phyloP scores from a whole-genome alignment of 2,113 vertebrate genomes.

The Dolichallabes microphthalmus region DNA sequence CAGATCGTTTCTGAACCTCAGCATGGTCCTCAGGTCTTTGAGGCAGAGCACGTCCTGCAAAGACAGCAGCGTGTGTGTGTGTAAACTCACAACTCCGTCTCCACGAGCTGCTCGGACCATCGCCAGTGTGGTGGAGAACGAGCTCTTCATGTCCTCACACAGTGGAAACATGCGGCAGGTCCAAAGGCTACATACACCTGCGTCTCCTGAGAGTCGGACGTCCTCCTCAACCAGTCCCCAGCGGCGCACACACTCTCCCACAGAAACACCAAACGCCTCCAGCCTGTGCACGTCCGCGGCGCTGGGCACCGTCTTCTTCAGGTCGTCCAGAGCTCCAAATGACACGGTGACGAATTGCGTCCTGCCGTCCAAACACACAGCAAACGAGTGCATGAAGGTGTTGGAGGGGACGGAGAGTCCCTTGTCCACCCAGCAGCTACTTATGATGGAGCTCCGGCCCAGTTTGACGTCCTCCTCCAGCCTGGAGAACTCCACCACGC shows the following conservation, averaged over 20 bases:
- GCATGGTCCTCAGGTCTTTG: conserved; percentile 85
- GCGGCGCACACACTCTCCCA: conserved; percentile 71
- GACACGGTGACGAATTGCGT: conserved; percentile 74
- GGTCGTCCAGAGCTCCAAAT: conserved; percentile 79
- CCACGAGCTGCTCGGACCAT: conserved; percentile 76
- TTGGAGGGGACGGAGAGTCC: conserved; percentile 67
- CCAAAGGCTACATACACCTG: conserved; percentile 77
- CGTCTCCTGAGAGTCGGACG: conserved; percentile 75
- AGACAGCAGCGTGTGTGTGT: conserved; percentile 71
- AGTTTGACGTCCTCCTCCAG: conserved; percentile 73
- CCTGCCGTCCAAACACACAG: conserved; percentile 61
- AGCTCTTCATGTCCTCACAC: conserved; percentile 72
- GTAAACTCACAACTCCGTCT: conserved; percentile 57
- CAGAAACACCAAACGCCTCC: conserved; percentile 70
- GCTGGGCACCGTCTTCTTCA: conserved; percentile 74
- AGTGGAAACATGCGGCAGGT: conserved; percentile 83
- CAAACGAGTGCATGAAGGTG: conserved; percentile 82
- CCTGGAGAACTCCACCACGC: conserved; percentile 84
- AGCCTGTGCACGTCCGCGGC: conserved; percentile 65
- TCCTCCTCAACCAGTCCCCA: conserved; percentile 74
- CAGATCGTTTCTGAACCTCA: conserved; percentile 79
- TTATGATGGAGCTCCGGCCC: conserved; percentile 79
- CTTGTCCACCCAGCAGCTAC: conserved; percentile 69
- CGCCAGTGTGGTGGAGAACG: conserved; percentile 71
- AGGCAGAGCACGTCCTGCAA: conserved; percentile 80